Conservation (phyloP, 2,113 vertebrate species). For the Indri indri region DNA sequence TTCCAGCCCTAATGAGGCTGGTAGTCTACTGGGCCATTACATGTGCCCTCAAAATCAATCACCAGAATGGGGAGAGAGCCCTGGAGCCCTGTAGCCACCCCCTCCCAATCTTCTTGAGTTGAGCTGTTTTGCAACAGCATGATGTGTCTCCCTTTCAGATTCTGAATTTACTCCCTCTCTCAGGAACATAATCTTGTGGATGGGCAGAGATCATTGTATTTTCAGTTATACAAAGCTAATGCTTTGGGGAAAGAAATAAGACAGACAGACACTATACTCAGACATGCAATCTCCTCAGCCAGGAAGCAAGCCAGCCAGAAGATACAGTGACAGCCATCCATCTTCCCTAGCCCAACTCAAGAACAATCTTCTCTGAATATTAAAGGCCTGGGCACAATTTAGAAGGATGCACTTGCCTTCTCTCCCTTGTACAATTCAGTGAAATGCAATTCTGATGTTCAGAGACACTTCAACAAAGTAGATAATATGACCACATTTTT, state of each 20-base stretch:
- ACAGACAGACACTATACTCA: slow-evolving; percentile 23
- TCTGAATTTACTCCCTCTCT: neutral
- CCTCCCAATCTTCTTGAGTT: neutral
- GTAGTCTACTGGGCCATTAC: neutral
- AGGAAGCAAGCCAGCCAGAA: slow-evolving; percentile 47
- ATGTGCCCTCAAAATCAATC: neutral
- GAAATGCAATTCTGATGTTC: slow-evolving; percentile 59
- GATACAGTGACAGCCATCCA: neutral
- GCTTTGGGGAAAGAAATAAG: slow-evolving; percentile 16
- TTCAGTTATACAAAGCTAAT: slow-evolving; percentile 54
- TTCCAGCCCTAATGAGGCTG: neutral
- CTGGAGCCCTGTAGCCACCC: neutral
- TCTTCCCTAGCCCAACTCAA: slow-evolving; percentile 40
- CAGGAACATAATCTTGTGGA: neutral
- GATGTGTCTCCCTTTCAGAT: neutral
- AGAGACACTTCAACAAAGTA: slow-evolving; percentile 42
- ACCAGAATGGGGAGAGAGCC: neutral
- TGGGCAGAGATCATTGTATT: slow-evolving; percentile 36
- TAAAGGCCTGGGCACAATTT: slow-evolving; percentile 52
- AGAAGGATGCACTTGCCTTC: slow-evolving; percentile 44
- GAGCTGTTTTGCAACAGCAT: neutral
- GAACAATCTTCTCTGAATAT: slow-evolving; percentile 56
- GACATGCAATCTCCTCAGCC: slow-evolving; percentile 44
- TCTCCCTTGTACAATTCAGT: slow-evolving; percentile 13
- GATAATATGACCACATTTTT: slow-evolving; percentile 61